Evolutionary conservation across 2,113 vertebrate genomes (phyloP).

Genomic region (Eretmochelys imbricata): DNA sequence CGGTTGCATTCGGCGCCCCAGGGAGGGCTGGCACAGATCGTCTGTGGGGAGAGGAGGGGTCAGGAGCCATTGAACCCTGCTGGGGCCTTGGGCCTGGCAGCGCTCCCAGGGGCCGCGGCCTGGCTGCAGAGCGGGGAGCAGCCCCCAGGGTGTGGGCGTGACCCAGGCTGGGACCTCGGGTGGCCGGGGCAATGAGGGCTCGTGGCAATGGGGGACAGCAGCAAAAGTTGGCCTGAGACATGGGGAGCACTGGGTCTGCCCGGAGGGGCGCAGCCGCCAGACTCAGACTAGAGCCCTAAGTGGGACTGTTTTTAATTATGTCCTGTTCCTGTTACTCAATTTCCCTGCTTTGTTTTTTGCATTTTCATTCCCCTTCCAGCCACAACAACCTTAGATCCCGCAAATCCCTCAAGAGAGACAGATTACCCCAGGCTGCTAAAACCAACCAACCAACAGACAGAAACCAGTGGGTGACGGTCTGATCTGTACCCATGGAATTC

Average conservation of each 20-base stretch:
- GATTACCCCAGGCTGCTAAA: too few species aligned
- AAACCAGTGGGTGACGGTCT: too few species aligned
- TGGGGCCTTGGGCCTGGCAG: not conserved
- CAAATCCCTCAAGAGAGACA: too few species aligned
- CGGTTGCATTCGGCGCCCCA: not conserved
- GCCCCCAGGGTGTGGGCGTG: too few species aligned
- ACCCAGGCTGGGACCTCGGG: not conserved
- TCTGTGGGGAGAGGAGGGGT: not conserved
- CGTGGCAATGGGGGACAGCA: not conserved
- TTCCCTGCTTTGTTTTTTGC: too few species aligned
- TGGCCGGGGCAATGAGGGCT: not conserved
- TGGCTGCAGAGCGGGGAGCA: not conserved
- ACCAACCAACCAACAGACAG: too few species aligned
- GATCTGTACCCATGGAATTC: too few species aligned
- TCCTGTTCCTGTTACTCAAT: too few species aligned
- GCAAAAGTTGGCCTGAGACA: not conserved
- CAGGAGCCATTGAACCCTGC: not conserved
- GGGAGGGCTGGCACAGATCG: not conserved
- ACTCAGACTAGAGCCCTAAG: not conserved
- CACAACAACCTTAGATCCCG: too few species aligned
- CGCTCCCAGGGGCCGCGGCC: not conserved
- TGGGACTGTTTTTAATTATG: too few species aligned
- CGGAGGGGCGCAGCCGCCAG: not conserved
- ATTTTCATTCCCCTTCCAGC: too few species aligned
- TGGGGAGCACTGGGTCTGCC: slow-evolving; percentile 27